Evolutionary conservation across 37 sponge, comb jelly and placozoan genomes (phyloP), one percentile per base, ranked within the genome.

Genomic region (Eunapius fragilis): DNA sequence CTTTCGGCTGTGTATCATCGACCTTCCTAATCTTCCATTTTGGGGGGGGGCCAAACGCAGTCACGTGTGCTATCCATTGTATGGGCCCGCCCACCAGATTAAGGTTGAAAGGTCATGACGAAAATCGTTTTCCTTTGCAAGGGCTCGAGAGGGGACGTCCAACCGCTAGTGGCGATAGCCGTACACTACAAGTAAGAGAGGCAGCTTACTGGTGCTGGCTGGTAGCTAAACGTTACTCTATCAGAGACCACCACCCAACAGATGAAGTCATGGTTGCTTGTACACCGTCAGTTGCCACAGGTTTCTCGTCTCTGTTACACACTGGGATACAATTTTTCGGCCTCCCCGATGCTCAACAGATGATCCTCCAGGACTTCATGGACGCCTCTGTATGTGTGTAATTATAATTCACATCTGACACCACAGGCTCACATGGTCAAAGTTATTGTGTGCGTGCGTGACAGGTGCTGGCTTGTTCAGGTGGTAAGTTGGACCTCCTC

Each of bases 121-220:
- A 91, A 86, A 73, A 80, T 91, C 13, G 83, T 82, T 30, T 86
- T 91, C 35, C 48, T 91, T 10, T 81, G 83, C 50, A 91, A 91
- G 48, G 91, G 91, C 2, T 70, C 79, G 24, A 70, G 87, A 78
- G 91, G 91, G 25, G 91, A 91, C 47, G 91, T 86, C 25, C 67
- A 32, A 28, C 91, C 91, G 36, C 49, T 91, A 19, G 76, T 86
- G 25, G 70, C 82, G 33, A 26, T 91, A 67, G 87, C 83, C 17
- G 23, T 58, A 34, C 32, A 31, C 36, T 78, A 72, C 36, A 83
- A 76, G 88, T 88, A 36, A 76, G 82, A n/a, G n/a, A 13, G 31
- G 72, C 37, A 37, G 37, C 17, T 19, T 24, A 79, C 23, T 30
- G n/a, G 13, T 50, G 80, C 77, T 25, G 4, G 25, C 25, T 13